phyloP scores from a whole-genome alignment of 1,140 invertebrate genomes.

The Pectinophora gossypiella region DNA sequence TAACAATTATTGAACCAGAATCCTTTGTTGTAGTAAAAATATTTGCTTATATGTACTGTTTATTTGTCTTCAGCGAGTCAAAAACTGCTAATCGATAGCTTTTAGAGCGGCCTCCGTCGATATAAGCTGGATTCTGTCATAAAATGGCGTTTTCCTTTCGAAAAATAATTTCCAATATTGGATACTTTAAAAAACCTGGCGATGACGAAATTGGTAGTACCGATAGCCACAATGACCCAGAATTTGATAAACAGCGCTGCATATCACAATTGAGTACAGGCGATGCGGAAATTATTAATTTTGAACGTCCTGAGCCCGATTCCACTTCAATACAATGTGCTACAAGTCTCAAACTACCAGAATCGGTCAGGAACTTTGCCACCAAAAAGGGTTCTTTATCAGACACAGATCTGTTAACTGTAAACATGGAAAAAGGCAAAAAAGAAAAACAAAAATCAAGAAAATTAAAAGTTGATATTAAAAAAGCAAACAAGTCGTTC shows the following conservation, averaged over 20 bases:
- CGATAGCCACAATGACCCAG: constrained; percentile 12
- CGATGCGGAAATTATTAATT: constrained; percentile 20
- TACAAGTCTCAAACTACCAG: constrained; percentile 39
- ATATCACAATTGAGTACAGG: constrained; percentile 20
- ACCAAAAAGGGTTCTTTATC: constrained; percentile 53
- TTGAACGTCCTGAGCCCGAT: constrained; percentile 41
- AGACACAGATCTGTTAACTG: constrained; percentile 46
- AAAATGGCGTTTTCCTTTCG: constrained; percentile 62
- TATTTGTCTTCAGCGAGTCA: background rate
- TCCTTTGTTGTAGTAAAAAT: constrained; percentile 9
- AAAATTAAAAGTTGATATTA: constrained; percentile 55
- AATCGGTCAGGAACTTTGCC: constrained; percentile 38
- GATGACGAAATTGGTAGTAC: constrained; percentile 13
- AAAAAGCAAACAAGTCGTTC: constrained; percentile 51
- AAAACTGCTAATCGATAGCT: background rate
- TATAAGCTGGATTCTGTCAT: background rate
- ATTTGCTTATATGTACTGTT: background rate
- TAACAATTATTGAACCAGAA: constrained; percentile 3
- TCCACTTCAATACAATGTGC: constrained; percentile 37
- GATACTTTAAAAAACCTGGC: constrained; percentile 54
- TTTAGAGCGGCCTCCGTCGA: background rate
- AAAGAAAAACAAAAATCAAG: constrained; percentile 33
- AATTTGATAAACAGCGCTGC: constrained; percentile 5
- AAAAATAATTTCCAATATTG: constrained; percentile 61
- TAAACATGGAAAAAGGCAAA: constrained; percentile 14